Evolutionary conservation across 2,888 invertebrate species (phyloP), one percentile per base, ranked within the genome.

Genomic region (Leucophora obtusa): DNA sequence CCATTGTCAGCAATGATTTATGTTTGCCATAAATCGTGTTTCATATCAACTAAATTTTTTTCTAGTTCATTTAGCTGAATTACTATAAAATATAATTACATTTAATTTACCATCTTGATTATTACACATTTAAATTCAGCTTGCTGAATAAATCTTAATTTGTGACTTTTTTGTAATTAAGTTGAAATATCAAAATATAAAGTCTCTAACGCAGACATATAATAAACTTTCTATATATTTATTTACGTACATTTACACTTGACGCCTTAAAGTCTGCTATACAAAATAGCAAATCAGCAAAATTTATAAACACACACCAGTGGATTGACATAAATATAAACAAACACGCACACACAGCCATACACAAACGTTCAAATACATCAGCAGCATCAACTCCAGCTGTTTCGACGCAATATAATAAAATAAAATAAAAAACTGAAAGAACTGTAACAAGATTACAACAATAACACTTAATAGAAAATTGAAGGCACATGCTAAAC

Each of bases 401-500:
- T 76, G 80, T 72, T 76, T 76, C 58, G 53, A 68, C 56, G 72
- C 72, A 72, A 58, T 63, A 68, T 56, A 63, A 38, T 51, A 66
- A 71, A 58, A 15, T 43, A 54, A 6, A 47, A 54, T 35, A 28
- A 54, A n/a, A 38, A 71, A 51, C 7, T 35, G 33, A 18, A 56
- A 56, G 43, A 62, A 73, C 68, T 69, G 63, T 80, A 80, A 76
- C 80, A 65, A 65, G 54, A 80, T 80, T 71, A 76, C 68, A 76
- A 63, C 75, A 76, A 76, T 68, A 72, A 69, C 62, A 72, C 75
- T 76, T 58, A 72, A 72, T 76, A 69, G 63, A 76, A 76, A 69
- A 80, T 69, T 80, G 72, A 78, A 79, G 82, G 35, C 78, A 78
- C 76, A 73, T 70, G 75, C 77, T 74, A 70, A 82, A 78, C 74